Base-by-base conservation (phyloP, 2,888 invertebrate genomes). In the Ypsolopha sequella region DNA sequence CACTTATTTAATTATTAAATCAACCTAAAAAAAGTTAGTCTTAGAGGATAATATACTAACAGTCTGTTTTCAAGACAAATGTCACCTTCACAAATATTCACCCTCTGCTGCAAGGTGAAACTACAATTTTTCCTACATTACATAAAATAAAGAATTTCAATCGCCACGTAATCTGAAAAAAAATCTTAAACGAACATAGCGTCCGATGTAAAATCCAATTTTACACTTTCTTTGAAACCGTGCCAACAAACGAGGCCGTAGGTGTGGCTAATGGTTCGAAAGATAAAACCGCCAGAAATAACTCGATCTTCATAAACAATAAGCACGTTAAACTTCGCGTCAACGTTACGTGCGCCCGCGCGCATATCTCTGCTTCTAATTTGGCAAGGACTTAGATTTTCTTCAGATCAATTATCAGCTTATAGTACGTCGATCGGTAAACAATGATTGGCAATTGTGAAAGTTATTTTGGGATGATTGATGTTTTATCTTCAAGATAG, bases 261-360 rank as follows among this genome's bases (percentile, higher is more conserved):
- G 81, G 85, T 75, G 84, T 75, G 68, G 71, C 62, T 35, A 67
- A 79, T 76, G 80, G 81, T 68, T 65, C 70, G 81, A 76, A 76
- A 86, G 84, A 84, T 82, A 81, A 80, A 75, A 74, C 78, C 73
- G 66, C 80, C 70, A 68, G 73, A 86, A 81, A 86, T 85, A 86
- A 71, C 64, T 58, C 60, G 57, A 65, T 60, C 67, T 71, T 74
- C 78, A 72, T 82, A 85, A 86, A 86, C 85, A 85, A 85, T 82
- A 71, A 68, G 65, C 73, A 70, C 65, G 75, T 67, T 73, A 68
- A 63, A 62, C 63, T 58, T 62, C 61, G 54, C 58, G 56, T 57
- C 38, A 50, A 8, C 24, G 45, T 45, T 45, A 47, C 47, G 55
- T 24, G 55, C 68, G 62, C 73, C 74, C 62, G 69, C 75, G 63